Evolutionary conservation across 1,140 invertebrate genomes (phyloP).

Genomic region (Drosophila mayri): DNA sequence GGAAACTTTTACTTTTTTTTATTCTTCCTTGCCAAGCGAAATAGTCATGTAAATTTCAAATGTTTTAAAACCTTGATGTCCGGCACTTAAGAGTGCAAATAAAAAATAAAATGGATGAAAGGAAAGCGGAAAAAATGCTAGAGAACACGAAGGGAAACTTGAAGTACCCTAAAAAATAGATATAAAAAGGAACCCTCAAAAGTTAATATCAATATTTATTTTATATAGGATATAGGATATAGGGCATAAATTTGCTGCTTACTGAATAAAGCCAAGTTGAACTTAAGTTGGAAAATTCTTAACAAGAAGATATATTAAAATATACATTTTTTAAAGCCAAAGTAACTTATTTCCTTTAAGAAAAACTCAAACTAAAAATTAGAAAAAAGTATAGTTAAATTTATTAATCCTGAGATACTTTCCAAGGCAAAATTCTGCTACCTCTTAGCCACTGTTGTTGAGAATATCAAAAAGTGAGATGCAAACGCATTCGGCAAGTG

Average conservation of each 20-base stretch:
- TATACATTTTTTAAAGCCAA: too few species aligned
- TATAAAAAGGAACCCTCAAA: too few species aligned
- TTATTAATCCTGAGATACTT: not conserved
- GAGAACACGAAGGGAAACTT: not conserved
- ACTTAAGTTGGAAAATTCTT: too few species aligned
- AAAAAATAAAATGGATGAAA: too few species aligned
- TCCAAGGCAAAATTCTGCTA: conserved; percentile 20
- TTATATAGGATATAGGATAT: too few species aligned
- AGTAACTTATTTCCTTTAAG: not conserved
- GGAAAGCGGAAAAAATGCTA: too few species aligned
- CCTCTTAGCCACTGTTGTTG: conserved; percentile 2
- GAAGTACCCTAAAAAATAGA: not conserved
- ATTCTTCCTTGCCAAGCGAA: not conserved
- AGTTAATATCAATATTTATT: not conserved
- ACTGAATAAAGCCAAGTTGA: too few species aligned
- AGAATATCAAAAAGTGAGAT: conserved; percentile 44
- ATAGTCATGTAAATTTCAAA: conserved; percentile 41
- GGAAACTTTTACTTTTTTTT: conserved; percentile 39
- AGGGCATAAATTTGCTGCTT: not conserved
- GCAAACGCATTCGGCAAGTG: conserved; percentile 53
- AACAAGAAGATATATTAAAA: too few species aligned
- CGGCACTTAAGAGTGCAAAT: not conserved
- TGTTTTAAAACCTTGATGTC: conserved; percentile 22
- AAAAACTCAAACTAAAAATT: not conserved
- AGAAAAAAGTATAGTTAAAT: not conserved